Evolutionary conservation across 2,888 invertebrate genomes (phyloP).

Genomic region (Teleiodes luculella): DNA sequence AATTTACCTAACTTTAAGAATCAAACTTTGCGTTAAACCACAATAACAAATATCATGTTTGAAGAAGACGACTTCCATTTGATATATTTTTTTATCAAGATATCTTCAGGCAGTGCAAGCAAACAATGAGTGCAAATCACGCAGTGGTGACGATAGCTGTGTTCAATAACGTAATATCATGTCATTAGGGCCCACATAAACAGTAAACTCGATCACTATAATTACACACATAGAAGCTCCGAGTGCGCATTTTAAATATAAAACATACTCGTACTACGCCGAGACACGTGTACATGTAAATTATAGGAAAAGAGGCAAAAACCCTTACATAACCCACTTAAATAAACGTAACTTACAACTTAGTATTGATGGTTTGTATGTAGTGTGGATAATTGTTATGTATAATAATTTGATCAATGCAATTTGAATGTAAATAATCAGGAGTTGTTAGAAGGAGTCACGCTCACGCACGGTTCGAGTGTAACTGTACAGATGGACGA

Average conservation of each 20-base stretch:
- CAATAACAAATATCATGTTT: no score
- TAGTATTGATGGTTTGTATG: no score
- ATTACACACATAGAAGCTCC: not conserved
- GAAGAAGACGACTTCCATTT: no score
- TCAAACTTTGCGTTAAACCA: no score
- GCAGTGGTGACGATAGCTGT: no score
- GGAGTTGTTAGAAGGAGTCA: not conserved
- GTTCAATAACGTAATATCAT: slow-evolving; percentile 1
- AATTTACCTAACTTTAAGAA: no score
- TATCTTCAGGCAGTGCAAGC: no score
- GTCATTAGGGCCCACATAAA: not conserved
- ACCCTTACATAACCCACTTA: no score
- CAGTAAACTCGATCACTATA: not conserved
- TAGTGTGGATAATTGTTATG: no score
- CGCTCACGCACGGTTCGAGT: slow-evolving; percentile 42
- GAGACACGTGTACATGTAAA: not conserved
- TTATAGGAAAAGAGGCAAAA: no score
- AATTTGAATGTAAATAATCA: not conserved
- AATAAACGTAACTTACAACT: not conserved
- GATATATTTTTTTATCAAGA: no score
- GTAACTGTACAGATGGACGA: slow-evolving; percentile 37
- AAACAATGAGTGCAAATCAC: no score
- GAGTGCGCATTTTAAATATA: not conserved
- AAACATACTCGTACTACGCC: not conserved
- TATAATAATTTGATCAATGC: not conserved